A percentile compares a stretch with the other conserved stretches of the same genome.
These are phyloP conservation scores for Desmodus rotundus DNA, from an alignment of 2,113 vertebrate species.

Conservation along the genomic window DNA sequence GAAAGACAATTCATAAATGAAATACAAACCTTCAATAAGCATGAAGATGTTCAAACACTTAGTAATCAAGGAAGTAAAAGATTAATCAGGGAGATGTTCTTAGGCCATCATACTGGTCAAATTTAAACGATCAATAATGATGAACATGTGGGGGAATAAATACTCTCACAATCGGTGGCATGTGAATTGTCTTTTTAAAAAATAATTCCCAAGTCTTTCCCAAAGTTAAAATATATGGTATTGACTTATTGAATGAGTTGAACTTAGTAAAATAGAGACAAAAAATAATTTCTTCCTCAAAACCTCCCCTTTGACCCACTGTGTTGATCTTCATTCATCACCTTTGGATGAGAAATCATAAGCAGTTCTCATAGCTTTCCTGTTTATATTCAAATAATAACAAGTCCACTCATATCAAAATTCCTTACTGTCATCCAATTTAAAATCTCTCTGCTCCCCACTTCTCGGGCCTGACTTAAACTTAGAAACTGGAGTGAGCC, in stretches of 20 bases:
- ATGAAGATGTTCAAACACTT: neutral
- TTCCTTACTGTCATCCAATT: neutral
- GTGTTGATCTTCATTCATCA: neutral
- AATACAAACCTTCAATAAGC: neutral
- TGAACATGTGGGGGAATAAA: neutral
- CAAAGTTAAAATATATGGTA: neutral
- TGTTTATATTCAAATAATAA: neutral
- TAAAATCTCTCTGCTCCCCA: neutral
- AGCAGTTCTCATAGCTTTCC: neutral
- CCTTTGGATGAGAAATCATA: neutral
- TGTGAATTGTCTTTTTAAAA: neutral
- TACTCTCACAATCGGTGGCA: neutral
- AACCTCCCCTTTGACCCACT: neutral
- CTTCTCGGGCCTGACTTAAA: neutral
- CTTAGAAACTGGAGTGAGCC: neutral
- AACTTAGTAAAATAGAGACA: neutral
- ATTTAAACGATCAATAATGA: neutral
- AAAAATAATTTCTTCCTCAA: neutral
- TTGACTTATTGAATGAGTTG: neutral
- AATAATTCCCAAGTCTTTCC: neutral
- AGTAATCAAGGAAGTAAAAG: neutral
- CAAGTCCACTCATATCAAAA: neutral
- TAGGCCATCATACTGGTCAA: neutral
- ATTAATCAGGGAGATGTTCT: neutral
- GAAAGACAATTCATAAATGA: neutral